Evolutionary conservation across 1,140 invertebrate genomes (phyloP).

Genomic region (Drosophila sp.): DNA sequence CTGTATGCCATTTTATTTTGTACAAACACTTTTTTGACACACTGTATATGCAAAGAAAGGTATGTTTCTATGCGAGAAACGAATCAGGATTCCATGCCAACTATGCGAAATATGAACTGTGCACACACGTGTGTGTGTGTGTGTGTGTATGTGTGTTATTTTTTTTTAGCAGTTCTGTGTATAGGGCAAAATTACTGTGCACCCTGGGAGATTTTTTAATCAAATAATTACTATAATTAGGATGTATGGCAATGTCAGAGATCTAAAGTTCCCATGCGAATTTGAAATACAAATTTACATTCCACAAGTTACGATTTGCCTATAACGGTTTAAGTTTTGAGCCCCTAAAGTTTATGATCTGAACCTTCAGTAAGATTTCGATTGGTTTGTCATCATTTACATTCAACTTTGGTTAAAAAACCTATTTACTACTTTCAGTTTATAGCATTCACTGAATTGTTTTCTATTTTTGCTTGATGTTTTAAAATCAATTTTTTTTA

Average conservation of each 20-base stretch:
- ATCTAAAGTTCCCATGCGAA: constrained; percentile 57
- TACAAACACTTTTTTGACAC: too few species aligned
- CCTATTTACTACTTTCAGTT: too few species aligned
- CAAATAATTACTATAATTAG: constrained; percentile 81
- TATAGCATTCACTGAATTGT: too few species aligned
- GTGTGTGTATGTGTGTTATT: not conserved
- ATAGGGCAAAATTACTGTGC: constrained; percentile 51
- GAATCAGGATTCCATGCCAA: constrained; percentile 34
- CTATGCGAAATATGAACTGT: constrained; percentile 25
- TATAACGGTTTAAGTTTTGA: too few species aligned
- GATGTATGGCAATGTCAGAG: constrained; percentile 56
- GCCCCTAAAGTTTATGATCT: too few species aligned
- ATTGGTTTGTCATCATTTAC: too few species aligned
- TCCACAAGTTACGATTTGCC: not conserved
- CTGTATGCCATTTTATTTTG: too few species aligned
- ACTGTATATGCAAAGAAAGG: not conserved
- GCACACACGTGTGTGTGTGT: not conserved
- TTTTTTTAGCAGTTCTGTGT: not conserved
- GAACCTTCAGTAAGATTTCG: too few species aligned
- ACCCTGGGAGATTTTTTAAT: constrained; percentile 81
- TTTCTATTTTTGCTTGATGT: too few species aligned
- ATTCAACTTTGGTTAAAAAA: too few species aligned
- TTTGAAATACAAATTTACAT: not conserved
- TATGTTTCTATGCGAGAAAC: constrained; percentile 45
- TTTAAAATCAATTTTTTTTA: too few species aligned